These are phyloP conservation scores for Gallinago solitaria DNA, from an alignment of 2,797 vertebrate genomes.

Conservation along the genomic window DNA sequence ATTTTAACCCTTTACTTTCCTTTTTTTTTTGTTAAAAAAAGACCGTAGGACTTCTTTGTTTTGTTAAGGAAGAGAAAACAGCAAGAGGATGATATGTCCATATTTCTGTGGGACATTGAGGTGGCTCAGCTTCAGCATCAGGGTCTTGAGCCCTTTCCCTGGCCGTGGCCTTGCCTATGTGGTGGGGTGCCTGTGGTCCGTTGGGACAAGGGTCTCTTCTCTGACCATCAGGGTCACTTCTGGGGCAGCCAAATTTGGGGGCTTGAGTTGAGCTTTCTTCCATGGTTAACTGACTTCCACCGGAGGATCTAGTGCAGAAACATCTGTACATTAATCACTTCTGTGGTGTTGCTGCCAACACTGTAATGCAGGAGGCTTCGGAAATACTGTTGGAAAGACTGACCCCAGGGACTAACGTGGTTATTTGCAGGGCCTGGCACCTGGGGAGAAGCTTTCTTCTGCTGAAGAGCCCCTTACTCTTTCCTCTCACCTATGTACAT, in stretches of 20 bases:
- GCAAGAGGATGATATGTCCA: accelerated
- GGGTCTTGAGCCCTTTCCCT: neutral
- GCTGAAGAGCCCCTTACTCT: neutral
- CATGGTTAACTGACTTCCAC: neutral
- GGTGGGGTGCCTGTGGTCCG: accelerated
- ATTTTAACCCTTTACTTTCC: neutral
- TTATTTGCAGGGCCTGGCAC: neutral
- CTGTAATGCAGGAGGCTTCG: neutral
- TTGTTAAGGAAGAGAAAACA: neutral
- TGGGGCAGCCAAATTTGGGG: accelerated
- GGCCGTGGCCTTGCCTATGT: accelerated
- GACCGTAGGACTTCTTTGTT: neutral
- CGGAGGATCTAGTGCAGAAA: neutral
- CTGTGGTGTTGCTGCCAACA: neutral
- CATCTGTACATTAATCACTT: neutral
- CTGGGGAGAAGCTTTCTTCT: neutral
- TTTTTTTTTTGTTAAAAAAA: neutral
- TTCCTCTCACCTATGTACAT: neutral
- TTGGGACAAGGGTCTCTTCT: neutral
- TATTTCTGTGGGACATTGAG: neutral
- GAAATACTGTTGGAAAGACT: neutral
- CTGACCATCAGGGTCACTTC: neutral
- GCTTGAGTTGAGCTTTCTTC: neutral
- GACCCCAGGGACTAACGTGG: neutral
- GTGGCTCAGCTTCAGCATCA: neutral